Base-by-base conservation (phyloP, 1,140 invertebrate species). In the Nebria ingens region DNA sequence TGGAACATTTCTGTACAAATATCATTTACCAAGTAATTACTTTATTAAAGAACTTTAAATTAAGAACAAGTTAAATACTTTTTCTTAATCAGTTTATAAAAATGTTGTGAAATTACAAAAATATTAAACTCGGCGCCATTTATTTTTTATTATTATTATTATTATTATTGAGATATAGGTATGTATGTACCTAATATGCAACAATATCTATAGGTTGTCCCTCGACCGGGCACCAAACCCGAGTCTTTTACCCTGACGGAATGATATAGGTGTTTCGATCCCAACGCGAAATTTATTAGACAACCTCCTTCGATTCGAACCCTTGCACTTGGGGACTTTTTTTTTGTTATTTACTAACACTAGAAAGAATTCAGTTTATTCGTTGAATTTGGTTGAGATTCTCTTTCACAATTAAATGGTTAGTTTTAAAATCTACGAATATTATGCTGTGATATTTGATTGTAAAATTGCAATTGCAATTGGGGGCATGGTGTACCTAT, bases 21-120 rank as follows among this genome's bases (percentile, higher is more conserved):
- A 45, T 45, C 40, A 45, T 45, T 45, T 45, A 45, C 40, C 40
- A 17, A 45, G 40, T 45, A 45, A 45, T 45, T 45, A 45, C 9
- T 45, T 45, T 45, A 45, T 45, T 45, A 45, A 45, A 17, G 40
- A 6, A 45, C 40, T 45, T 34, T 6, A 34, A 34, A 34, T 34
- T 34, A 34, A 34, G 6, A 34, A 34, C n/a, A n/a, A n/a, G n/a
- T n/a, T n/a, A n/a, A n/a, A n/a, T n/a, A n/a, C n/a, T n/a, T n/a
- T n/a, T n/a, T n/a, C n/a, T n/a, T n/a, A n/a, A n/a, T n/a, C n/a
- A n/a, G n/a, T n/a, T n/a, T n/a, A n/a, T n/a, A n/a, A n/a, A n/a
- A n/a, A n/a, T n/a, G n/a, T n/a, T n/a, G n/a, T n/a, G n/a, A n/a
- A n/a, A n/a, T n/a, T n/a, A n/a, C n/a, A n/a, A n/a, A n/a, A n/a